Evolutionary conservation across 1,140 invertebrate genomes (phyloP), one percentile per base, ranked within the genome.

Genomic region (Drosophila sechellia): DNA sequence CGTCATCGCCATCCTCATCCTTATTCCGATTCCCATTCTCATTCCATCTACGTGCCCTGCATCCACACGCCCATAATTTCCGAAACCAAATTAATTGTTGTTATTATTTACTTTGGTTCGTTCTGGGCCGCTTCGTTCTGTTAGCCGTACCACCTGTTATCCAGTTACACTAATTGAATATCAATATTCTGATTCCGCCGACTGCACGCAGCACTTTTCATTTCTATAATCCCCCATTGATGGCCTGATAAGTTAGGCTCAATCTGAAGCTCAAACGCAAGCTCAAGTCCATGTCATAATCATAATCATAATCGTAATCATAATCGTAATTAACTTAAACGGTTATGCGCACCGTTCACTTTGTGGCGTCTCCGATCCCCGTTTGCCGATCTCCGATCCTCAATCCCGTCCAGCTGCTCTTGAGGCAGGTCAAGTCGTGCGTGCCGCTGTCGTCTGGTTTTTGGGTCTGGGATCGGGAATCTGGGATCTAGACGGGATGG

Each of bases 71-170:
- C 53, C 77, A 75, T 70, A 64, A 64, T 77, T 72, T 58, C 17
- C 48, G 34, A 56, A 71, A 58, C 63, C 72, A 89, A 89, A 87
- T 87, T 84, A 87, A 87, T 87, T 87, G 83, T 79, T 89, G 84
- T 79, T 86, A 87, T 87, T 86, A 75, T 76, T 87, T 76, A 68
- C 46, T 43, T 66, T 73, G 64, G 37, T 39, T 79, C 63, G 17
- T 25, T 55, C 20, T 64, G 35, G 8, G n/a, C 17, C 46, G 17
- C 22, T 15, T 49, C 20, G 35, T 34, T 22, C 34, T 12, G 31
- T 37, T 46, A 25, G 31, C 60, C 52, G 34, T 40, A 58, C 45
- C 83, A 86, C 83, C 83, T 86, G 83, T 85, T 86, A 55, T n/a
- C 42, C 46, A 50, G 53, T 68, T 68, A 79, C 85, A 77, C 75